Evolutionary conservation across 2,888 invertebrate species (phyloP).

Genomic region (Polyommatus iphigenia): DNA sequence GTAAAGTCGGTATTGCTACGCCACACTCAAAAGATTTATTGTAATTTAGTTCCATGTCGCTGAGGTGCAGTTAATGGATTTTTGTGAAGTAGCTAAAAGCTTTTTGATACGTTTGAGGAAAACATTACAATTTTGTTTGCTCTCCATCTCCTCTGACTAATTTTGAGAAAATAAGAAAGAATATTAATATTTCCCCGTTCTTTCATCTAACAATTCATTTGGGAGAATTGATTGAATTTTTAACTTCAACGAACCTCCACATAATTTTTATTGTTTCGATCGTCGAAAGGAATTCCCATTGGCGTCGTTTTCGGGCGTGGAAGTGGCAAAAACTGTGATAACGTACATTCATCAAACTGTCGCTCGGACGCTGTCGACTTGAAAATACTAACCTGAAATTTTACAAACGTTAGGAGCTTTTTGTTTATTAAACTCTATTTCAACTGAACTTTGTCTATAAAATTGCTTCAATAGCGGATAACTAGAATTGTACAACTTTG

Average conservation of each 20-base stretch:
- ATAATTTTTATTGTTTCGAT: background rate
- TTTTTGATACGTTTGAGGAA: constrained; percentile 8
- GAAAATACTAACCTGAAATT: background rate
- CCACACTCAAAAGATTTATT: background rate
- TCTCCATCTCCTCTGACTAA: background rate
- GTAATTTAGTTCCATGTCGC: background rate
- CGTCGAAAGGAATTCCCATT: background rate
- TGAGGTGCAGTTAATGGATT: background rate
- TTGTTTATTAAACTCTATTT: background rate
- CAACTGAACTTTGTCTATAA: background rate
- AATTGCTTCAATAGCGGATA: background rate
- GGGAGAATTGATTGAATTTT: background rate
- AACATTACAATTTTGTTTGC: background rate
- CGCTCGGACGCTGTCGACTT: background rate
- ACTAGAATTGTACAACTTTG: no score
- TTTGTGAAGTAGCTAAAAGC: background rate
- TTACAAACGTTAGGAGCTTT: background rate
- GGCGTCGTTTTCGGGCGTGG: background rate
- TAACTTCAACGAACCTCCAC: background rate
- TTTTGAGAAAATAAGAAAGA: background rate
- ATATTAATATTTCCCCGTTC: background rate
- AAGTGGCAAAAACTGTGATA: constrained; percentile 9
- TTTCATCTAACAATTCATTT: background rate
- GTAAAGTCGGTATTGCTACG: background rate
- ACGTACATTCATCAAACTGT: constrained; percentile 4